Evolutionary conservation across 2,797 vertebrate species (phyloP).

Genomic region (Tragelaphus eurycerus): DNA sequence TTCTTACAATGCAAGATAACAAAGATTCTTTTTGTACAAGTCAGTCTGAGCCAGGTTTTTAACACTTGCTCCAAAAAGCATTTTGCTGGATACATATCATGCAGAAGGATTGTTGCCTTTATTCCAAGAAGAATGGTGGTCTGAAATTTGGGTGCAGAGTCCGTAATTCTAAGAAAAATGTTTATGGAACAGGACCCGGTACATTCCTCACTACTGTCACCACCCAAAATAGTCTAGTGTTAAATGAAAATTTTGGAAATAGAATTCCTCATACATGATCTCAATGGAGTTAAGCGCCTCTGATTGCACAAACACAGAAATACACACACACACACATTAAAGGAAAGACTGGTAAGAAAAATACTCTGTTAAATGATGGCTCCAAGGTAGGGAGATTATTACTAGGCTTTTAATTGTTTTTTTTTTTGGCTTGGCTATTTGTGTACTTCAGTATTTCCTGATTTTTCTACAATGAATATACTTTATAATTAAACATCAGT

Average conservation of each 20-base stretch:
- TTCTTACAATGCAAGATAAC: background rate
- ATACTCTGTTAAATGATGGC: background rate
- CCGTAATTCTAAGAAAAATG: background rate
- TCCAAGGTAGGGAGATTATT: background rate
- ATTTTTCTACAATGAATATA: conserved; percentile 26
- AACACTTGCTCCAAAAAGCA: background rate
- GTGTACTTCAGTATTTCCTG: background rate
- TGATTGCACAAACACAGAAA: background rate
- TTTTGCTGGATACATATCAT: background rate
- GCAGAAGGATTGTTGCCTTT: background rate
- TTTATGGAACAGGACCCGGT: background rate
- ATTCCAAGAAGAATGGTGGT: background rate
- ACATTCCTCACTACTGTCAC: background rate
- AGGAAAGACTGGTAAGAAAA: background rate
- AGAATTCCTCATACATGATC: background rate
- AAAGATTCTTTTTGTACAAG: background rate
- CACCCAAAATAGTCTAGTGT: background rate
- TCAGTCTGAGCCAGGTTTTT: background rate
- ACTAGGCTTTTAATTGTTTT: background rate
- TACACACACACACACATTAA: background rate
- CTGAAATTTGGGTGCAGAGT: background rate
- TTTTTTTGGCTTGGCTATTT: background rate
- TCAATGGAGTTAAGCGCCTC: background rate
- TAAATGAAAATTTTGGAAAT: conserved; percentile 5
- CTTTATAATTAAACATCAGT: conserved; percentile 22